Evolutionary conservation across 2,113 vertebrate genomes (phyloP).

Genomic region (Origma solitaria): DNA sequence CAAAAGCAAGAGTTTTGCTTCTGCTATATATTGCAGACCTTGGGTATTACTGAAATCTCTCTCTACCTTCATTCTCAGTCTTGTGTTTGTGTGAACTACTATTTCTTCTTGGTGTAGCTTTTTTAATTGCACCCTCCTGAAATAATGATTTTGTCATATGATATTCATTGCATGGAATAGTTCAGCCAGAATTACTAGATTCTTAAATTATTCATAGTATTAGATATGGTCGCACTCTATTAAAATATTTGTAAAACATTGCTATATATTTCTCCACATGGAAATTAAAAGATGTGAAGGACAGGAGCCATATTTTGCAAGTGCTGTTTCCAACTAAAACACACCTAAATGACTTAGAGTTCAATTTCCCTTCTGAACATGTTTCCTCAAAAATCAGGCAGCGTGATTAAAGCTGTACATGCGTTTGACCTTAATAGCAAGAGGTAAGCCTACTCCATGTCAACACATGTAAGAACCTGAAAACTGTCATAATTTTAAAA

Average conservation of each 20-base stretch:
- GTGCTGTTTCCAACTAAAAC: neutral
- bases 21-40: neutral
- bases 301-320: neutral
- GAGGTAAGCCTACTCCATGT: neutral
- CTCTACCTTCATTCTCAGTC: neutral
- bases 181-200: neutral
- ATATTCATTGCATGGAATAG: neutral
- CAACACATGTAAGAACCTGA: neutral
- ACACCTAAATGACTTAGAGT: neutral
- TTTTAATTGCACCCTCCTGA: neutral
- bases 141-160: neutral
- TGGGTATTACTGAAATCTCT: neutral
- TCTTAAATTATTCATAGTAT: neutral
- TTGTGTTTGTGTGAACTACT: neutral
- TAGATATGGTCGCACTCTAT: neutral
- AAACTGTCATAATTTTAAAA: neutral
- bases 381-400: neutral
- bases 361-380: neutral
- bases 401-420: neutral
- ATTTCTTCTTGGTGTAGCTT: neutral
- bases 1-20: neutral
- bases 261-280: neutral
- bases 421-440: neutral
- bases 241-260: neutral
- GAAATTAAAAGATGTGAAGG: fast-evolving